Conservation (phyloP, 2,113 vertebrate species). For the Ptychochromis oligacanthus region DNA sequence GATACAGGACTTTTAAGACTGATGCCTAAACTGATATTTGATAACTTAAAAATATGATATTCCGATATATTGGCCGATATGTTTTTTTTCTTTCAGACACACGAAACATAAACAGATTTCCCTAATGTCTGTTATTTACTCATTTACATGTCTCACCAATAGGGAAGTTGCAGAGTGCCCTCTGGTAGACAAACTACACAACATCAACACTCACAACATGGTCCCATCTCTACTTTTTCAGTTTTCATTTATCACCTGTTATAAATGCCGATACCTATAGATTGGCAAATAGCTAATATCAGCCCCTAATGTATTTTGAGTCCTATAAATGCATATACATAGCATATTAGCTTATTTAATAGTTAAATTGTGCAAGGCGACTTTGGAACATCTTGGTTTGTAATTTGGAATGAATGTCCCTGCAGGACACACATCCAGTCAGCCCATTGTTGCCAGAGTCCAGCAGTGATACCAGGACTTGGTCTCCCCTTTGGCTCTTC, state of each 20-base stretch:
- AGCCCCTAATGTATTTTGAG: not conserved
- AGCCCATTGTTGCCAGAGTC: conserved; percentile 32
- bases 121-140: too few relatives aligned
- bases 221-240: not conserved
- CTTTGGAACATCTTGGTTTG: not conserved
- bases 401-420: not conserved
- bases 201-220: not conserved
- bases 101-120: not conserved
- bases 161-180: not conserved
- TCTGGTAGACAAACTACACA: not conserved
- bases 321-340: not conserved
- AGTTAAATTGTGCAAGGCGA: not conserved
- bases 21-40: too few relatives aligned
- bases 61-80: not conserved
- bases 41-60: too few relatives aligned
- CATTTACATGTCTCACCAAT: not conserved
- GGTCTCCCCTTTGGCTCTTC: not conserved
- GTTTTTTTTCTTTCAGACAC: not conserved
- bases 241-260: not conserved
- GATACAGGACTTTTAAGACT: too few relatives aligned
- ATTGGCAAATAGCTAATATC: not conserved
- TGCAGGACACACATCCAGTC: not conserved
- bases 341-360: not conserved
- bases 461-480: conserved; percentile 20
- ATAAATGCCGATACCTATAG: not conserved